These are phyloP conservation scores for Zaprionus taronus DNA, from an alignment of 1,140 invertebrate species.

Conservation along the genomic window DNA sequence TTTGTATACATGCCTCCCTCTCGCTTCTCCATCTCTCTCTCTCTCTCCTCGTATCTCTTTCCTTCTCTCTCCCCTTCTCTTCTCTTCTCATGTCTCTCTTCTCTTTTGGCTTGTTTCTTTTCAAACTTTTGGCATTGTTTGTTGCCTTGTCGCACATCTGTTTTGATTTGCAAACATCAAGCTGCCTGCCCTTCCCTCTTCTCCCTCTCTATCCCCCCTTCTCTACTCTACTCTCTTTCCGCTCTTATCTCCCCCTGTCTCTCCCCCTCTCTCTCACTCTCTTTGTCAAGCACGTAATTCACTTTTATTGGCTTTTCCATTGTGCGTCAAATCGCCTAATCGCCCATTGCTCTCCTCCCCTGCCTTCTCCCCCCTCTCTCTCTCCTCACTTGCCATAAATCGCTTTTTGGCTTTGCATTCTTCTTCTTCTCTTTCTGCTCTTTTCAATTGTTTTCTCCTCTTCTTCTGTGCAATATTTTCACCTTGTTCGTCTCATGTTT, in stretches of 20 bases:
- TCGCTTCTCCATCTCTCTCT: neutral
- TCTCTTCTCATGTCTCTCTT: conserved; percentile 8
- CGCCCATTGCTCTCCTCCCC: conserved; percentile 29
- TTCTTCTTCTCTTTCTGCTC: conserved; percentile 17
- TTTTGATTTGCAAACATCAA: conserved; percentile 46
- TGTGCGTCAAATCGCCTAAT: conserved; percentile 74
- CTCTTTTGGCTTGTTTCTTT: conserved; percentile 15
- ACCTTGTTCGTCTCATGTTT: conserved; percentile 53
- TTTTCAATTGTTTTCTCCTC: conserved; percentile 8
- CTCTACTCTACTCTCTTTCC: too few relatives aligned
- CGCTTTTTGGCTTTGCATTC: conserved; percentile 49
- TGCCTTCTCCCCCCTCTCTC: neutral
- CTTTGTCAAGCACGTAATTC: conserved; percentile 48
- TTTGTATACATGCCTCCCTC: neutral
- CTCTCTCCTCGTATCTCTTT: too few relatives aligned
- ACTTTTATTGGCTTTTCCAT: conserved; percentile 76
- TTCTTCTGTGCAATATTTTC: conserved; percentile 53
- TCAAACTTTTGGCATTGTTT: conserved; percentile 47
- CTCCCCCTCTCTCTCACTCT: neutral
- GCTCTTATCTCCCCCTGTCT: too few relatives aligned
- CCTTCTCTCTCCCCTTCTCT: neutral
- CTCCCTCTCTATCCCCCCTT: neutral
- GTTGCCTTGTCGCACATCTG: conserved; percentile 71
- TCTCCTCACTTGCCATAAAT: conserved; percentile 51
- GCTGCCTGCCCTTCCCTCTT: neutral